A percentile compares a stretch with the other conserved stretches of the same genome.
phyloP scores from a whole-genome alignment of 64 coral and sea anemone species.

The Stichodactyla helianthus region DNA sequence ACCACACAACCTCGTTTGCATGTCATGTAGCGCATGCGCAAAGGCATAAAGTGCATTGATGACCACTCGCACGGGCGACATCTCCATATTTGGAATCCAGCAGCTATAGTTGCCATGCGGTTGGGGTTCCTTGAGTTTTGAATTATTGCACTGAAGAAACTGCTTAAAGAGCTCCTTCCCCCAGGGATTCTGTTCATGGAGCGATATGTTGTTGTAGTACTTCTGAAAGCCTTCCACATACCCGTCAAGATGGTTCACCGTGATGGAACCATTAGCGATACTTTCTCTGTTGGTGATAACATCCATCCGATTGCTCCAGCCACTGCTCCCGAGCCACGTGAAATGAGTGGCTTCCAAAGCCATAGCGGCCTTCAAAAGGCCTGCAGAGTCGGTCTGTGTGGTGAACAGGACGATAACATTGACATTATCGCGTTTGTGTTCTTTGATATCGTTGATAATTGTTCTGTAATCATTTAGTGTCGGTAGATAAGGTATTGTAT shows the following conservation, averaged over 20 bases:
- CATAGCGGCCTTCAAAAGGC: slow-evolving; percentile 65
- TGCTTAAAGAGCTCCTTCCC: slow-evolving; percentile 53
- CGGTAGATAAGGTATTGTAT: slow-evolving; percentile 46
- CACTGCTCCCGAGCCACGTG: slow-evolving; percentile 82
- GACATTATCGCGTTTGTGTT: not conserved
- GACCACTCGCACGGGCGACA: slow-evolving; percentile 86
- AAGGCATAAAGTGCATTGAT: slow-evolving; percentile 92
- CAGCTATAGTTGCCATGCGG: not conserved
- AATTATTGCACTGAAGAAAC: slow-evolving; percentile 35
- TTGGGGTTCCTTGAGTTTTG: not conserved
- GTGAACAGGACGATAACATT: slow-evolving; percentile 74
- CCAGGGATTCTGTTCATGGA: slow-evolving; percentile 42
- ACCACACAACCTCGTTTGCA: slow-evolving; percentile 51
- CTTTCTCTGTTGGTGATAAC: slow-evolving; percentile 70
- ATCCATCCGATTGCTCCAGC: slow-evolving; percentile 87
- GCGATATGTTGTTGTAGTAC: slow-evolving; percentile 27
- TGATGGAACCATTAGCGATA: slow-evolving; percentile 77
- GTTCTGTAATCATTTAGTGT: slow-evolving; percentile 33
- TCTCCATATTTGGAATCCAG: slow-evolving; percentile 48
- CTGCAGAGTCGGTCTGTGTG: slow-evolving; percentile 70
- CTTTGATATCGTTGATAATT: slow-evolving; percentile 33
- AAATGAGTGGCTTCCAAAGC: slow-evolving; percentile 41
- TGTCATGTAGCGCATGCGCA: slow-evolving; percentile 67
- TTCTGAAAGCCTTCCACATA: slow-evolving; percentile 58
- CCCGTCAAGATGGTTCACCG: slow-evolving; percentile 73